Evolutionary conservation across 2,797 vertebrate species (phyloP).

Genomic region (Spondyliosoma cantharus): DNA sequence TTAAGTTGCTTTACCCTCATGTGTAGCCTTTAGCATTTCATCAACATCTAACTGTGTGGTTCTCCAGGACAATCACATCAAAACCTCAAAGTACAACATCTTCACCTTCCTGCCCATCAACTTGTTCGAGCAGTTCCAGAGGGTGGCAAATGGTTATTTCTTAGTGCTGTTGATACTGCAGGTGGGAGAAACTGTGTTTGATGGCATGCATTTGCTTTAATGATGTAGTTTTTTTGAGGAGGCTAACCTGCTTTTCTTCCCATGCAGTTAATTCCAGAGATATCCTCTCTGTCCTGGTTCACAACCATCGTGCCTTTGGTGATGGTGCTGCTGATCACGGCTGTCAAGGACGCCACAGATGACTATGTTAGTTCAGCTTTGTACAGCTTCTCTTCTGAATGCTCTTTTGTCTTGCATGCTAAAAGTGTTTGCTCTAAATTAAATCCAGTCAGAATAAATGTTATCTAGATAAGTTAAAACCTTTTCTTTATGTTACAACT

Average conservation of each 20-base stretch:
- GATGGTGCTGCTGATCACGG: slow-evolving; percentile 89
- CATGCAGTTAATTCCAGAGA: slow-evolving; percentile 87
- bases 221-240: too few relatives aligned
- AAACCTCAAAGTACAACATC: slow-evolving; percentile 90
- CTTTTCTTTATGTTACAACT: too few relatives aligned
- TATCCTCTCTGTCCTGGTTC: slow-evolving; percentile 91
- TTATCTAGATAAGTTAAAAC: too few relatives aligned
- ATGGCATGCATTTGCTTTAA: neutral
- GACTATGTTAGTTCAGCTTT: slow-evolving; percentile 84
- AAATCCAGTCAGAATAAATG: too few relatives aligned
- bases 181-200: slow-evolving; percentile 59
- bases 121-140: slow-evolving; percentile 92
- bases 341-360: slow-evolving; percentile 90
- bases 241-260: slow-evolving; percentile 15
- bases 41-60: slow-evolving; percentile 14
- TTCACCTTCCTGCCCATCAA: slow-evolving; percentile 91
- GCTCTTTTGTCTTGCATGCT: neutral
- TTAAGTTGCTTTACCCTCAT: neutral
- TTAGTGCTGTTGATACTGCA: slow-evolving; percentile 85
- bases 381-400: slow-evolving; percentile 1
- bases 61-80: slow-evolving; percentile 89
- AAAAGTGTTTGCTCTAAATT: neutral
- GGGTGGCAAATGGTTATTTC: slow-evolving; percentile 89
- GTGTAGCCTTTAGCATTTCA: neutral
- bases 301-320: slow-evolving; percentile 91